Base-by-base conservation (phyloP, 2,888 invertebrate genomes). In the Diadromus collaris region DNA sequence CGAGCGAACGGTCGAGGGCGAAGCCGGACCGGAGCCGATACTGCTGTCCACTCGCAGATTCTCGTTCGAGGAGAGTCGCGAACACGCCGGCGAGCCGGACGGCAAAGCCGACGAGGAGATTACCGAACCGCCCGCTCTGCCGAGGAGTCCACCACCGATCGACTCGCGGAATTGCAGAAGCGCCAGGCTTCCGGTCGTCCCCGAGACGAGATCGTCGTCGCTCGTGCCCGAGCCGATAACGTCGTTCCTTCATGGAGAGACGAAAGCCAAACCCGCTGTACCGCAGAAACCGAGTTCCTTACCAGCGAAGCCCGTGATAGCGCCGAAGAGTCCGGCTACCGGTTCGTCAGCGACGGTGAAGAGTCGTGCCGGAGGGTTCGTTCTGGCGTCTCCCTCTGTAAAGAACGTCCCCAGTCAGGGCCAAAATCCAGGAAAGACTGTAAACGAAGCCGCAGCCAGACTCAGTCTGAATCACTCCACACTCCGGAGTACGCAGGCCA, bases 71-170 rank as follows among this genome's bases (percentile, higher is more conserved):
- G 92, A 93, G 81, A 96, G 95, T 88, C 92, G 96, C 34, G 96
- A 97, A 86, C 91, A 95, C 82, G 96, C 96, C 9, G 97, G 96
- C 9, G 96, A 96, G 86, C 97, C 97, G 0, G 97, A 97, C 86
- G 96, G 97, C n/a, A 94, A 95, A 84, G 96, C 96, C 16, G 96
- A 96, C 91, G 95, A 96, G 1, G 94, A 95, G 54, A 91, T 93
- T 1, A 92, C 92, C 29, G 95, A 95, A 89, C 94, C 95, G 1
- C 94, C 95, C 1, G 94, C 94, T 5, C 89, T 96, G 74, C 95
- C 96, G 0, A 93, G 94, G 76, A 94, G 94, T 82, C 95, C 95
- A 1, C 93, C 95, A 21, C 95, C 95, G 19, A 89, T 93, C 83
- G 91, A 87, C 6, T 9, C 78, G 5, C 76, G 81, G 54, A 67